Evolutionary conservation across 2,113 vertebrate genomes (phyloP), one percentile per base, ranked within the genome.

Genomic region (Crotalus tigris): DNA sequence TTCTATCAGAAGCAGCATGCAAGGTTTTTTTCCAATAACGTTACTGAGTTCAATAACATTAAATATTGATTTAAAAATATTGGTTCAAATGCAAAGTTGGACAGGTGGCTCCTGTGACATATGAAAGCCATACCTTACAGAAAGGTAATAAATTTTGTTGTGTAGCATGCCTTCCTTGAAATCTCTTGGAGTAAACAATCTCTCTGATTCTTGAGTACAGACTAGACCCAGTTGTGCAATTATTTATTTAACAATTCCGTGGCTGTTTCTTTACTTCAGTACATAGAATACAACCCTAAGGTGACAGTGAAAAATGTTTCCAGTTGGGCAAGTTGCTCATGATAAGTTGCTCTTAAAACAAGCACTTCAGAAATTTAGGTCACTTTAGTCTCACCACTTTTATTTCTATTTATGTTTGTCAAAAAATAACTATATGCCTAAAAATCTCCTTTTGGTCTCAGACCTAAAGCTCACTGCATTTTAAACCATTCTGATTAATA

Each of bases 291-390:
- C 29, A 90, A 94, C 93, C 96, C 96, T 92, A 97, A 92, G 96
- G 94, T 96, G 92, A 96, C 53, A 90, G 9, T 24, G 64, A 93
- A 95, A 97, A 93, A 94, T 94, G 91, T 95, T 92, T 94, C 90
- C 13, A 24, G 93, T 94, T 94, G 96, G 96, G 94, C 94, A 90
- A 96, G 93, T 96, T 96, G 92, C 87, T 94, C 95, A 17, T 87
- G 96, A 97, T 96, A 97, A 96, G 46, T 1, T 0, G 87, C 92
- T 96, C 95, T 96, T 93, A 96, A 96, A 97, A 97, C 93, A 97
- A 96, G 94, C 49, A 4, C 33, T 81, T 49, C 51, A 92, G 91
- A 54, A 95, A 94, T 85, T 91, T 86, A 91, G 7, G 3, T 95
- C 85, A 92, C 61, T 89, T 95, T 55, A 94, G 94, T 96, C 93